Base-by-base conservation (phyloP, 2,797 vertebrate genomes). In the Helicolenus hilgendorfi region DNA sequence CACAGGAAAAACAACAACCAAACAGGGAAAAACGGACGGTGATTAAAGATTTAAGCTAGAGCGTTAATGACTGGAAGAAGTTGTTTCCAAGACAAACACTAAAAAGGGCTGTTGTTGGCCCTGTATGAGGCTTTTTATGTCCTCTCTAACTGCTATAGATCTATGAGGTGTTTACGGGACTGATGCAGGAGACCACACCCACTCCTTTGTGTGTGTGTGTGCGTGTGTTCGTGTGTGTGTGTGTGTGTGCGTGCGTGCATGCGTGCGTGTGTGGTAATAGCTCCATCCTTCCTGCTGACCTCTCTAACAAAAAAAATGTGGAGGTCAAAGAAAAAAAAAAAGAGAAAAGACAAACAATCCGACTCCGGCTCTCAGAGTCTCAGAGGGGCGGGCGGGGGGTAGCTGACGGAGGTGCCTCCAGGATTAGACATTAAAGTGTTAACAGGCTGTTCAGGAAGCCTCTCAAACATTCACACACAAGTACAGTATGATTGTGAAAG, bases 81-180 rank as follows among this genome's bases (percentile, higher is more conserved):
- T 24, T 24, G 22, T 56, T 56, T 56, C 9, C n/a, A 11, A 24
- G 5, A 56, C 55, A 56, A 56, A 56, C 20, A 53, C 49, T 20
- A 53, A 53, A 45, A 18, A 49, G 41, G 18, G 41, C 15, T 49
- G 41, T 20, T 49, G 15, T 20, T 20, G 41, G 15, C 15, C 41
- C 41, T 18, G 41, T 49, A 49, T 49, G 41, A 49, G 15, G 41
- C 8, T 53, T 8, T 53, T 53, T n/a, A 3, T 53, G n/a, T 64
- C 31, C 67, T 35, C 13, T 89, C 87, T 89, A 74, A 10, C 62
- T 73, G 45, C 29, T 86, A 10, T 77, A 64, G 56, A 22, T 89
- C 84, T 89, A 62, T 70, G 18, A 22, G n/a, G n/a, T 35, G 38
- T 77, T 64, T 31, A 35, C 2, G 0, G 7, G 22, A 14, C 20